Evolutionary conservation across 1,140 invertebrate species (phyloP), one percentile per base, ranked within the genome.

Genomic region (Lordiphosa stackelbergi): DNA sequence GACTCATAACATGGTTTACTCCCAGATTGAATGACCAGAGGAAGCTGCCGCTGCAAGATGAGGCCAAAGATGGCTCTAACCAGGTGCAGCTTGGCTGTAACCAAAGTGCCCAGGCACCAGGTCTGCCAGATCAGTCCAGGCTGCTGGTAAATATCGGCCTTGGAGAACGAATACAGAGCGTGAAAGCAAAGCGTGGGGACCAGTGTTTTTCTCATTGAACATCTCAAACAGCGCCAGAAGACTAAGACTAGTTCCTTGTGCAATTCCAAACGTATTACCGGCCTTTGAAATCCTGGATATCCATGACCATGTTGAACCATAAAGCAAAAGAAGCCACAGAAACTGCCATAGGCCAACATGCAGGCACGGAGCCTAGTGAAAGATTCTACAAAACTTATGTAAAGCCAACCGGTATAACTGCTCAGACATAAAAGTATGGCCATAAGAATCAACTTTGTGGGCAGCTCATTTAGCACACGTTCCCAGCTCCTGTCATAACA

Each of bases 301-400:
- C 7, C 5, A 0, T 7, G 38, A 1, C 22, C 22, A 11, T 66
- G 40, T 4, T 51, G 36, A 5, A 3, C 22, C 5, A 40, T 19
- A 6, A 55, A 73, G 19, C 64, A 54, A 4, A 6, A 7, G 10
- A 73, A 7, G 0, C 58, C 70, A 28, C 42, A 53, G 7, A 49
- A 24, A 11, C 31, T 34, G 24, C 71, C 54, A 35, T 40, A 53
- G 2, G 35, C 6, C 2, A 16, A 13, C 2, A 64, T 31, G 38
- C 38, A 53, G 4, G 22, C 1, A 36, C 24, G 31, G 1, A 24
- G 34, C 37, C 28, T 9, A 10, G 35, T 4, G 1, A 24, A 6
- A 1, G 34, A 11, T 2, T 22, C 24, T 34, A 57, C 36, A 12
- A 28, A 64, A 3, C 45, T 41, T 1, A 41, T 11, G 24, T 69